A percentile compares a stretch with the other conserved stretches of the same genome.
These are phyloP conservation scores for Phyllostomus discolor DNA, from an alignment of 2,113 vertebrate species.

Conservation along the genomic window DNA sequence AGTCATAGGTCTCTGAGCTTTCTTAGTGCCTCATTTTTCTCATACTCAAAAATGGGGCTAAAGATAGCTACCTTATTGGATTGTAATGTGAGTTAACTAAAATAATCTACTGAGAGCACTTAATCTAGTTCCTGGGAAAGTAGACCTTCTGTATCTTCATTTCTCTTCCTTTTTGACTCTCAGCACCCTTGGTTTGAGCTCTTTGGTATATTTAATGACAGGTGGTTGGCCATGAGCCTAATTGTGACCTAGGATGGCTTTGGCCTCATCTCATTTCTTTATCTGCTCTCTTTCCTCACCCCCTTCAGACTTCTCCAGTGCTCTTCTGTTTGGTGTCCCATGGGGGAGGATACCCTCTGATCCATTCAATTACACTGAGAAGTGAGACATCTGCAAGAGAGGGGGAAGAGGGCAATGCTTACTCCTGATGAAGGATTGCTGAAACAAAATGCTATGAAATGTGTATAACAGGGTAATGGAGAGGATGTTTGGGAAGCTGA, in stretches of 20 bases:
- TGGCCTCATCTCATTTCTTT: not conserved
- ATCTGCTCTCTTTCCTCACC: not conserved
- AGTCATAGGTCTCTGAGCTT: not conserved
- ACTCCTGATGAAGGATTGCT: not conserved
- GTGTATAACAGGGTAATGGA: not conserved
- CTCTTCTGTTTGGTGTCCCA: not conserved
- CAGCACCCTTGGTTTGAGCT: not conserved
- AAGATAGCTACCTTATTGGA: not conserved
- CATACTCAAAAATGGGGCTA: not conserved
- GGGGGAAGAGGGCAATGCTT: not conserved
- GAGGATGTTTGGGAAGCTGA: not conserved
- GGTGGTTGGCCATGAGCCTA: not conserved
- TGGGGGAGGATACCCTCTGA: not conserved
- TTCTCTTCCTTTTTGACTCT: slow-evolving; percentile 9
- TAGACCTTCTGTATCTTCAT: not conserved
- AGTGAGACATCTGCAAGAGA: not conserved
- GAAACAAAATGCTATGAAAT: not conserved
- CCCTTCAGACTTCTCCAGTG: not conserved
- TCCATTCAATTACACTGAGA: not conserved
- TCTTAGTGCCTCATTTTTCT: slow-evolving; percentile 15
- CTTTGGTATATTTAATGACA: not conserved
- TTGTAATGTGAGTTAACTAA: not conserved
- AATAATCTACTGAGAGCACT: not conserved
- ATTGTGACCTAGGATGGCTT: not conserved
- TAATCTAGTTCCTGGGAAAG: not conserved